Conservation (phyloP, 2,797 vertebrate species). For the Graptemys geographica region DNA sequence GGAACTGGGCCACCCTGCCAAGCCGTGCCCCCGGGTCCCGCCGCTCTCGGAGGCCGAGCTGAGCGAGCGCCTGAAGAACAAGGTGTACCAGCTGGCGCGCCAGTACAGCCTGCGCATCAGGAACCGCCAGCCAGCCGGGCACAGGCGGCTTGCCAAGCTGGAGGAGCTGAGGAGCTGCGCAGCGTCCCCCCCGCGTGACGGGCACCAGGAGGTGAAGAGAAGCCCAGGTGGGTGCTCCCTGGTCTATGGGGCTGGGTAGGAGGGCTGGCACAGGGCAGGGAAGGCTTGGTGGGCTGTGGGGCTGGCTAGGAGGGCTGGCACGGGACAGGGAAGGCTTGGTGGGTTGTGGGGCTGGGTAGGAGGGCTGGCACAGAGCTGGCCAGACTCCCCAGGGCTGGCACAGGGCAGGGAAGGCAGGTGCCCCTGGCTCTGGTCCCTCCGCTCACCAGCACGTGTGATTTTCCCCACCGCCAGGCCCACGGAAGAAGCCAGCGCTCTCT, state of each 20-base stretch:
- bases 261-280: neutral
- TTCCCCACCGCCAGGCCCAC: constrained; percentile 78
- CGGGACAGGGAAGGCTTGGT: neutral
- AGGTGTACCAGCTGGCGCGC: constrained; percentile 94
- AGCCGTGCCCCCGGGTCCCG: constrained; percentile 63
- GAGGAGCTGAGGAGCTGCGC: constrained; percentile 70
- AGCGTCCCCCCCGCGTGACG: constrained; percentile 54
- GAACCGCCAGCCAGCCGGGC: constrained; percentile 79
- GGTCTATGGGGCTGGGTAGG: fast-evolving
- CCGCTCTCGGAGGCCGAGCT: constrained; percentile 78
- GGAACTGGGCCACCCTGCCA: constrained; percentile 40
- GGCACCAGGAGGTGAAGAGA: constrained; percentile 75
- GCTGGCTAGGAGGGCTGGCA: neutral
- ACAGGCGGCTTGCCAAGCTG: constrained; percentile 52
- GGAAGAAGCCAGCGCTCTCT: constrained; percentile 77
- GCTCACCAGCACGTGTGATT: neutral
- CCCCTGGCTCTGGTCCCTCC: neutral
- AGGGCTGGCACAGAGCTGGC: no score
- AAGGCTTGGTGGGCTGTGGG: neutral
- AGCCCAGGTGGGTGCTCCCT: constrained; percentile 75
- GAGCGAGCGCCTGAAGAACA: constrained; percentile 89
- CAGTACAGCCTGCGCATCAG: constrained; percentile 98
- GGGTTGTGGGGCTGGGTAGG: no score
- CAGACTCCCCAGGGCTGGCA: neutral
- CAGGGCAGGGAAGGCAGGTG: neutral